Conservation (phyloP, 2,113 vertebrate genomes). For the Grus americana region DNA sequence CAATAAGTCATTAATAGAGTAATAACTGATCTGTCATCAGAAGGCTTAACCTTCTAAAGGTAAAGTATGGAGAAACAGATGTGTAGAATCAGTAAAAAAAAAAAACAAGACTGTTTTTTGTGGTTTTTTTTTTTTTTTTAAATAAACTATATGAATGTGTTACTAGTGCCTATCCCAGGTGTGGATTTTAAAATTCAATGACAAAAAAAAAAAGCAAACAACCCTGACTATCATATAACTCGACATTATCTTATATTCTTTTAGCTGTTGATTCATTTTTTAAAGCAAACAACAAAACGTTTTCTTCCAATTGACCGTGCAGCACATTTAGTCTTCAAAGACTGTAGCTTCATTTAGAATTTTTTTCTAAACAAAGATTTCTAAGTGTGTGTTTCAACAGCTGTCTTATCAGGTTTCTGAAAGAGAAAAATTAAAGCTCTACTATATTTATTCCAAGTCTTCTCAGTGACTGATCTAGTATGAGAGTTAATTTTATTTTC, state of each 20-base stretch:
- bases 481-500: conserved; percentile 80
- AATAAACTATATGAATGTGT: not conserved
- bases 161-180: conserved; percentile 20
- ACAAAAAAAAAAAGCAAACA: conserved; percentile 2
- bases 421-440: conserved; percentile 69
- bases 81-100: not conserved
- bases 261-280: conserved; percentile 31
- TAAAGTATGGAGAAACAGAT: conserved; percentile 36
- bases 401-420: conserved; percentile 75
- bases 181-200: conserved; percentile 67
- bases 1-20: not conserved
- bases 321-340: conserved; percentile 53
- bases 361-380: conserved; percentile 71
- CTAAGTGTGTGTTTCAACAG: conserved; percentile 61
- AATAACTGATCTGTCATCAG: not conserved
- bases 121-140: not conserved
- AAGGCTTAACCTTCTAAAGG: conserved; percentile 30
- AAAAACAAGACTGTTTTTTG: not conserved
- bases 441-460: conserved; percentile 73
- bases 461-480: conserved; percentile 64
- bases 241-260: conserved; percentile 60
- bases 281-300: conserved; percentile 17
- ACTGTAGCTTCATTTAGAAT: conserved; percentile 61
- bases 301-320: conserved; percentile 54
- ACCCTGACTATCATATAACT: not conserved